Percentiles rank a stretch among this genome's conserved stretches.
phyloP scores from a whole-genome alignment of 2,797 vertebrate species.

The Sebastes cheni region DNA sequence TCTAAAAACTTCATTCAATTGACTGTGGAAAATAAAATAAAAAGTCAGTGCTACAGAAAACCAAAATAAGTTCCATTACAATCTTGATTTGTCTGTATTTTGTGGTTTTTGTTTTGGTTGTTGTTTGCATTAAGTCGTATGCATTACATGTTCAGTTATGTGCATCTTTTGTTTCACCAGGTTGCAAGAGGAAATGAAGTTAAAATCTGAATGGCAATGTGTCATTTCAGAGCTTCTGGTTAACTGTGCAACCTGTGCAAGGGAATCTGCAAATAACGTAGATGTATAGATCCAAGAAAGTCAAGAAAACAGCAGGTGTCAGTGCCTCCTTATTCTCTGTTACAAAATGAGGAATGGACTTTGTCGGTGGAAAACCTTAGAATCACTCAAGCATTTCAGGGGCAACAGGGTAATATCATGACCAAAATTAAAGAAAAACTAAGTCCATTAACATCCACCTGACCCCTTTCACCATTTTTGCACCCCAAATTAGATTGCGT shows the following conservation, averaged over 20 bases:
- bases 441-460: conserved; percentile 44
- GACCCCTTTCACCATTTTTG: conserved; percentile 47
- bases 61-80: conserved; percentile 49
- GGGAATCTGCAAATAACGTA: conserved; percentile 12
- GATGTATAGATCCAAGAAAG: not conserved
- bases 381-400: conserved; percentile 50
- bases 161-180: not conserved
- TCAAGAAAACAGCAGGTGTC: conserved; percentile 26
- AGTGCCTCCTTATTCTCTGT: conserved; percentile 26
- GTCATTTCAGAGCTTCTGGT: conserved; percentile 3
- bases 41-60: conserved; percentile 66
- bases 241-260: conserved; percentile 4
- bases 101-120: not conserved
- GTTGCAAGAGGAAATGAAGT: not conserved
- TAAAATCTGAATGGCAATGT: not conserved
- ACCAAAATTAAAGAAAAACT: conserved; percentile 53
- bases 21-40: conserved; percentile 8
- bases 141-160: not conserved
- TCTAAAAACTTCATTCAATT: conserved; percentile 36
- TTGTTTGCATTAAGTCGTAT: not conserved
- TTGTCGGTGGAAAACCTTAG: conserved; percentile 25
- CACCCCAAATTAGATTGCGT: conserved; percentile 48
- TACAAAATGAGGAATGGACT: conserved; percentile 48
- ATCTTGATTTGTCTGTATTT: conserved; percentile 13
- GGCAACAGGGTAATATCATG: conserved; percentile 34